Evolutionary conservation across 2,113 vertebrate genomes (phyloP).

Genomic region (Calidris pygmaea): DNA sequence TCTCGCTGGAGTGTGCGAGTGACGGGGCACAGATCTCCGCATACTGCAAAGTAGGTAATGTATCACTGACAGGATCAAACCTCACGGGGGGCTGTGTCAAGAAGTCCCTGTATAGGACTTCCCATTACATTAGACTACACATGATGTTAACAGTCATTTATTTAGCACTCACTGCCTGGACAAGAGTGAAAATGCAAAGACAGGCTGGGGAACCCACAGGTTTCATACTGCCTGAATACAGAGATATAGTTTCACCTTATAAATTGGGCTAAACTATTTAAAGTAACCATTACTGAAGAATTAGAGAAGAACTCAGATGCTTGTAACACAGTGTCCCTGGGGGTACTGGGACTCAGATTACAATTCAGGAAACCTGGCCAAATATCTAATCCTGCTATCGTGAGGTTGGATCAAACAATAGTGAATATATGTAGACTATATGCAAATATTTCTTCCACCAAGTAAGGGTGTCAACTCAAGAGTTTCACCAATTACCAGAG

Average conservation of each 20-base stretch:
- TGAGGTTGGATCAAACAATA: neutral
- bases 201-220: neutral
- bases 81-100: neutral
- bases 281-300: neutral
- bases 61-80: neutral
- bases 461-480: neutral
- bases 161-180: neutral
- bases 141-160: neutral
- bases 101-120: neutral
- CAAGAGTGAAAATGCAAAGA: neutral
- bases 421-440: neutral
- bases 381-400: neutral
- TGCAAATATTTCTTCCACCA: neutral
- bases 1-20: neutral
- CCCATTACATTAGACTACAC: neutral
- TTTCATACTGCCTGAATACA: neutral
- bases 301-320: neutral
- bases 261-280: neutral
- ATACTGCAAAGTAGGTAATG: neutral
- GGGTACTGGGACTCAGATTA: neutral
- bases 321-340: neutral
- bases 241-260: neutral
- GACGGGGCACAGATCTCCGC: neutral
- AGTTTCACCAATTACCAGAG: neutral
- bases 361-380: neutral